Evolutionary conservation across 2,888 invertebrate genomes (phyloP), one percentile per base, ranked within the genome.

Genomic region (Timema cristinae): DNA sequence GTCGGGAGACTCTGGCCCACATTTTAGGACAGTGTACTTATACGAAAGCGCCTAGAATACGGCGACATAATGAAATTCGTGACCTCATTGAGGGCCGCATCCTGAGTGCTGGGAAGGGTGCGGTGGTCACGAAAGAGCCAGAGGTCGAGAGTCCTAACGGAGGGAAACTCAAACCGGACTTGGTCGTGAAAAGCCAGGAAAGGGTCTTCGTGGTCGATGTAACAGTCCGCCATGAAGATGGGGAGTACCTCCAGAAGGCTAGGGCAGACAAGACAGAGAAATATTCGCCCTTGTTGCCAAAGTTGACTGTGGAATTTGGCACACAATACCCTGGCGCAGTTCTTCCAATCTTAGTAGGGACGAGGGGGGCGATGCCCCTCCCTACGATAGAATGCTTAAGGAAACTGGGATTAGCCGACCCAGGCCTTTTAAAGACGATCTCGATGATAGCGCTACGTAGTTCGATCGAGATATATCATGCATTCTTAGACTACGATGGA

Each of bases 311-410:
- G 32, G 32, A 32, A 32, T 32, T 32, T 32, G 32, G 32, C 32
- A 32, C 32, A 32, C 32, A 32, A 32, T 32, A 32, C 32, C 32
- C 32, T 32, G 32, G 32, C 32, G 32, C 32, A 32, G 79, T 79
- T 66, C 75, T 79, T 68, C 80, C 80, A 0, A 75, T 80, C 7
- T 78, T 80, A 68, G 77, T 80, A 16, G 79, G 80, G 8, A 79
- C 79, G 67, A 74, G 79, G 73, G 79, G 79, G 15, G 78, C 79
- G 10, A 73, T 80, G 73, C 79, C 80, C 61, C 77, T 71, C 74
- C 71, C 75, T 68, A 81, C 80, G 51, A 51, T 77, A 15, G 7
- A 32, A 0, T 72, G 74, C 16, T 75, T 80, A 0, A 61, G 61
- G 6, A 72, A 73, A 51, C 72, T 80, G 0, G 77, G 77, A 7